phyloP scores from a whole-genome alignment of 2,888 invertebrate genomes.

The Onchidella celtica region DNA sequence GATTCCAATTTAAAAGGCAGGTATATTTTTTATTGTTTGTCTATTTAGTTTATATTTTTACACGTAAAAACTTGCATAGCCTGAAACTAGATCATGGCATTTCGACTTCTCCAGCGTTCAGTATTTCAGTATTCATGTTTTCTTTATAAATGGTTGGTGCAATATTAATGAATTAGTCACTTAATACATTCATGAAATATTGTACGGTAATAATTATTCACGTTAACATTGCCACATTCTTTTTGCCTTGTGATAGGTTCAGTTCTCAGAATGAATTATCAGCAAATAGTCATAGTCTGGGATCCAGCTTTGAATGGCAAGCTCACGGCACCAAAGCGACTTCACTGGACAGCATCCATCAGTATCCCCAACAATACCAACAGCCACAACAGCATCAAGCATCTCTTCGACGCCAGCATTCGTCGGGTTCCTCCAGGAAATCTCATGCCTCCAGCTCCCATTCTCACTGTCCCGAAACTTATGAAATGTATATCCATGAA shows the following conservation, averaged over 20 bases:
- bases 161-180: too few relatives aligned
- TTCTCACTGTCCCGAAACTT: not conserved
- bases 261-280: slow-evolving; percentile 12
- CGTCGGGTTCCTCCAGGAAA: not conserved
- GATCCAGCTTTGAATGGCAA: not conserved
- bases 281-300: not conserved
- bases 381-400: not conserved
- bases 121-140: too few relatives aligned
- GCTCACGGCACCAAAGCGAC: not conserved
- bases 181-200: too few relatives aligned
- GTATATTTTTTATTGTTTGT: too few relatives aligned
- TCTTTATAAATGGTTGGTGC: too few relatives aligned
- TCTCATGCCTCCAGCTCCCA: not conserved
- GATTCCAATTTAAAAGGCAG: too few relatives aligned
- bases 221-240: too few relatives aligned
- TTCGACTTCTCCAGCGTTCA: too few relatives aligned
- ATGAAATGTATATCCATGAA: slow-evolving; percentile 1
- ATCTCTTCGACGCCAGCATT: not conserved
- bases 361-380: not conserved
- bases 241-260: slow-evolving; percentile 4
- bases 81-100: too few relatives aligned
- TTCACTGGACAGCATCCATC: not conserved
- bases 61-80: too few relatives aligned
- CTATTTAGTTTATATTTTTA: too few relatives aligned
- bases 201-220: too few relatives aligned